Conservation (phyloP, 2,888 invertebrate genomes). For the Agapostemon virescens region DNA sequence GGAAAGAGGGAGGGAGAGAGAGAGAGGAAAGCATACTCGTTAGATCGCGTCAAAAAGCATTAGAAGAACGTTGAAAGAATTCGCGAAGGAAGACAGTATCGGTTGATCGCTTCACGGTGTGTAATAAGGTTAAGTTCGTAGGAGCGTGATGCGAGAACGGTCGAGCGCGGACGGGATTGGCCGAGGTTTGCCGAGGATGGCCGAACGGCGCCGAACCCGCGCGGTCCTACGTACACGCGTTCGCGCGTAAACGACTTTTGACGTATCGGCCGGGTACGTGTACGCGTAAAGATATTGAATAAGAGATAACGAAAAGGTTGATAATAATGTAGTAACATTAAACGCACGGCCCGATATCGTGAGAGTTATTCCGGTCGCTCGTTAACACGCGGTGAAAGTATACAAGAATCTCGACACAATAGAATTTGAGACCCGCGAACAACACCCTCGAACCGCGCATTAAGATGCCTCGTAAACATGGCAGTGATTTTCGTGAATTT, state of each 20-base stretch:
- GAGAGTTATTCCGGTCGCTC: constrained; percentile 11
- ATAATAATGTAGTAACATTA: constrained; percentile 55
- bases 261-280: constrained; percentile 36
- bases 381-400: constrained; percentile 46
- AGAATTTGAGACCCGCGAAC: neutral
- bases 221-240: constrained; percentile 31
- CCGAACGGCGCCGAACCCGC: constrained; percentile 30
- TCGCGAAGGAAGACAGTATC: constrained; percentile 47
- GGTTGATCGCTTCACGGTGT: constrained; percentile 48
- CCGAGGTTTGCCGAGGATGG: constrained; percentile 49
- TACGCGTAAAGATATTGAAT: constrained; percentile 51
- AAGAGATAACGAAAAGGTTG: constrained; percentile 56
- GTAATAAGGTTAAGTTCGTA: constrained; percentile 67
- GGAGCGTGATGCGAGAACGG: constrained; percentile 54
- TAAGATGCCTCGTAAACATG: neutral
- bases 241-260: constrained; percentile 56
- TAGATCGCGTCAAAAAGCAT: constrained; percentile 7
- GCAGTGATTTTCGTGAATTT: neutral
- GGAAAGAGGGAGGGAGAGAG: neutral
- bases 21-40: neutral
- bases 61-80: constrained; percentile 49
- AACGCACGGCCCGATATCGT: constrained; percentile 31
- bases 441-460: neutral
- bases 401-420: constrained; percentile 29
- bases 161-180: constrained; percentile 38